These are phyloP conservation scores for Drosophila sturtevanti DNA, from an alignment of 1,140 invertebrate genomes.

Conservation along the genomic window DNA sequence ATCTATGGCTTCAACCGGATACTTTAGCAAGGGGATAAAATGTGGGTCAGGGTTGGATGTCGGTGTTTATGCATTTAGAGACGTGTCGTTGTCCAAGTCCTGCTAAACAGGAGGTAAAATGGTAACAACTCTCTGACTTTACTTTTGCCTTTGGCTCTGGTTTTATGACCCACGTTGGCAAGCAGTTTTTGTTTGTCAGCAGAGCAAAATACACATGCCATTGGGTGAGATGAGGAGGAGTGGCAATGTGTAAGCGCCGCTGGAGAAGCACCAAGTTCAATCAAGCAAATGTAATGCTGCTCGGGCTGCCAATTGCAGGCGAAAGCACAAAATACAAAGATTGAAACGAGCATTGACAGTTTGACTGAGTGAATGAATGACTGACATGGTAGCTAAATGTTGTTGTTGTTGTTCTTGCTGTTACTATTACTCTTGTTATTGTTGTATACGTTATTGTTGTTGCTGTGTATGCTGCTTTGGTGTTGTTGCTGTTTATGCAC, in stretches of 20 bases:
- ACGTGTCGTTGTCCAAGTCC: constrained; percentile 32
- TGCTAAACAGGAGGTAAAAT: constrained; percentile 32
- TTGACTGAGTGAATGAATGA: constrained; percentile 67
- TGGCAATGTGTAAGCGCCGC: not conserved
- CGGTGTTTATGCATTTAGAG: constrained; percentile 62
- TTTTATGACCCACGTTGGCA: constrained; percentile 46
- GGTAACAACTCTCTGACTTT: constrained; percentile 32
- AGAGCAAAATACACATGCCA: constrained; percentile 5
- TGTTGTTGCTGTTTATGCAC: constrained; percentile 52
- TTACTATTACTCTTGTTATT: no score
- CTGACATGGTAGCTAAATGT: constrained; percentile 54
- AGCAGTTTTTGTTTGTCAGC: constrained; percentile 31
- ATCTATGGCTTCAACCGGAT: constrained; percentile 4
- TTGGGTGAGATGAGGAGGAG: not conserved
- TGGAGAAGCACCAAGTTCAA: constrained; percentile 55
- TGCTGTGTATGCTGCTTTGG: constrained; percentile 38
- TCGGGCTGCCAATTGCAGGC: constrained; percentile 68
- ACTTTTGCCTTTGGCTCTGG: constrained; percentile 27
- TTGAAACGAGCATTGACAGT: constrained; percentile 71
- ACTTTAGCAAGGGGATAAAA: constrained; percentile 8
- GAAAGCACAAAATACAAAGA: constrained; percentile 71
- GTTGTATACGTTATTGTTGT: constrained; percentile 23
- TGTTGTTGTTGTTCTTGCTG: constrained; percentile 17
- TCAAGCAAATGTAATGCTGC: constrained; percentile 74
- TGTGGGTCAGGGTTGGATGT: constrained; percentile 53